These are phyloP conservation scores for Lucifuga dentata DNA, from an alignment of 2,113 vertebrate genomes.

Conservation along the genomic window DNA sequence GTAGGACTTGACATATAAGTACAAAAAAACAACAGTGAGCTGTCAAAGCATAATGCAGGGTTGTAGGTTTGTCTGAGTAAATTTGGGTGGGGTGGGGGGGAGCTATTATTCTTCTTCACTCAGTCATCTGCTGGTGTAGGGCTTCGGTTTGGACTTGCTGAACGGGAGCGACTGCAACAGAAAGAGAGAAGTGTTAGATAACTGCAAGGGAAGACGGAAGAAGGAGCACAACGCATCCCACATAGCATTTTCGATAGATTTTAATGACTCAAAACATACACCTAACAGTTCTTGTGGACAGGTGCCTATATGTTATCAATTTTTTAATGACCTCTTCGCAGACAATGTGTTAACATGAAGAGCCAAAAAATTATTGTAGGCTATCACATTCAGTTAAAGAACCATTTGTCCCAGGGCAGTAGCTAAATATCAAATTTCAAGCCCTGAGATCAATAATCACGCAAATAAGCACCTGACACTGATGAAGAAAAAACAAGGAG, in stretches of 20 bases:
- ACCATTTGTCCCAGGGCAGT: not conserved
- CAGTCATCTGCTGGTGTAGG: slow-evolving; percentile 75
- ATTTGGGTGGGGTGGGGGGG: slow-evolving; percentile 2
- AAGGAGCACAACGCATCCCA: slow-evolving; percentile 20
- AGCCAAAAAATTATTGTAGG: not conserved
- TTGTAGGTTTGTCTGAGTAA: slow-evolving; percentile 36
- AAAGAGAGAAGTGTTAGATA: slow-evolving; percentile 55
- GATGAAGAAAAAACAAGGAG: no score
- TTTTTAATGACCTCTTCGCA: no score
- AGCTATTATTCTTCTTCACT: slow-evolving; percentile 52
- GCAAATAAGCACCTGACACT: not conserved
- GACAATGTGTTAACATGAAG: not conserved
- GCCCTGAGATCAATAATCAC: not conserved
- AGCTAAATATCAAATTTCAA: not conserved
- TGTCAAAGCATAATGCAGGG: slow-evolving; percentile 55
- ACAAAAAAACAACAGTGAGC: slow-evolving; percentile 30
- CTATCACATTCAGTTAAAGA: not conserved
- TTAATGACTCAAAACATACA: no score
- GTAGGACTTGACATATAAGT: slow-evolving; percentile 24
- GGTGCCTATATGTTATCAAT: no score
- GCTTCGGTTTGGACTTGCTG: slow-evolving; percentile 79
- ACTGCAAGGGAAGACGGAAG: slow-evolving; percentile 49
- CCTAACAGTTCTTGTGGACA: no score
- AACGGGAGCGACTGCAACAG: slow-evolving; percentile 84
- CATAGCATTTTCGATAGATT: no score